Evolutionary conservation across 2,113 vertebrate species (phyloP).

Genomic region (Pollimyrus isidori): DNA sequence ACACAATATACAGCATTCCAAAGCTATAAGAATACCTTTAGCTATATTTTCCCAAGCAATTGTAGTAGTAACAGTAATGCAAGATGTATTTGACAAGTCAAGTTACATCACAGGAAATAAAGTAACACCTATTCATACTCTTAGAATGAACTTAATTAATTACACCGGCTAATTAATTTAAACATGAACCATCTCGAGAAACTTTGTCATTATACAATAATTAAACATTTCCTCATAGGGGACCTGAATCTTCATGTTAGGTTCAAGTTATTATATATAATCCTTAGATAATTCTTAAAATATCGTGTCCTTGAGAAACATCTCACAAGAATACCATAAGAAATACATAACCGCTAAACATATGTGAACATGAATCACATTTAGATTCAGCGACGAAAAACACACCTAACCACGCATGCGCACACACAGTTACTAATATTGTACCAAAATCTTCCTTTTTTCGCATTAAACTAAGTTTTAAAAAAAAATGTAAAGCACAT

Average conservation of each 20-base stretch:
- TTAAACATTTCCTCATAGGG: constrained; percentile 4
- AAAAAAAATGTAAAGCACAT: constrained; percentile 1
- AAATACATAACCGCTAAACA: neutral
- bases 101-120: constrained; percentile 1
- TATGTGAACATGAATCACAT: neutral
- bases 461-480: constrained; percentile 2
- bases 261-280: neutral
- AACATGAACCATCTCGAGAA: neutral
- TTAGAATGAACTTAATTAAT: neutral
- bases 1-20: neutral
- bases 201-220: neutral
- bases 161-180: neutral
- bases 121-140: neutral
- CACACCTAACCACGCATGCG: neutral
- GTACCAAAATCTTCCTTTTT: neutral
- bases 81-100: neutral
- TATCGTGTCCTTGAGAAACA: neutral
- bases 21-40: neutral
- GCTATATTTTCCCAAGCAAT: neutral
- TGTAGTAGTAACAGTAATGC: neutral
- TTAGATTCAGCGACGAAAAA: neutral
- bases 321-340: neutral
- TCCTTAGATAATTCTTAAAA: neutral
- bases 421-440: neutral
- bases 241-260: constrained; percentile 1